Base-by-base conservation (phyloP, 64 coral and sea anemone species). In the Pachyseris speciosa region DNA sequence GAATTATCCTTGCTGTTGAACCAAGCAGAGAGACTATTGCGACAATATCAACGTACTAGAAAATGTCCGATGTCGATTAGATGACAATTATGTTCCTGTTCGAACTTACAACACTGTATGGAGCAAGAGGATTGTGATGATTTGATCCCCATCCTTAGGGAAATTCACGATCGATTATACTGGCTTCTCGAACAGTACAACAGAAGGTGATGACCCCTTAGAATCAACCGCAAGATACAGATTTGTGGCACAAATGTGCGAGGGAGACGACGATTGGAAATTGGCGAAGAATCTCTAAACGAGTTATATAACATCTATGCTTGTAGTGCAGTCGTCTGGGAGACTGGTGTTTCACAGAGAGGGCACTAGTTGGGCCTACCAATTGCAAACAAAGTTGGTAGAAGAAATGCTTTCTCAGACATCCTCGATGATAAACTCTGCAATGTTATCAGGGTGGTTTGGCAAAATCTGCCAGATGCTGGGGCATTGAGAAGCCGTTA, bases 231-330 rank as follows among this genome's bases (percentile, higher is more conserved):
- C 30, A 26, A 55, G 50, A 63, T 50, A 78, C 19, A 78, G 53
- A 22, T 90, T 90, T 50, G 53, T 75, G 59, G 22, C 74, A n/a
- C 59, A 79, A 45, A 52, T 28, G 75, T 64, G 69, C 74, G 51
- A 57, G 77, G 89, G 64, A 91, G 89, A 71, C 49, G 77, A 51
- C 38, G 69, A 30, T 33, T 74, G 13, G 47, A 84, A 59, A 83
- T 91, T 60, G 39, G 50, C 34, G 48, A 44, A 72, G 51, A 84
- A 55, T 17, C 89, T 57, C 15, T 84, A 25, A 71, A 26, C 17
- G 89, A 84, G 33, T 83, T 91, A 20, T 38, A 91, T 68, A 91
- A 38, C 77, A 72, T 91, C 38, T 68, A 91, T n/a, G 30, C 36
- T 0, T 91, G 89, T 64, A 84, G 66, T 40, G 51, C 55, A 83